Evolutionary conservation across 2,888 invertebrate species (phyloP).

Genomic region (Ophonus ardosiacus): DNA sequence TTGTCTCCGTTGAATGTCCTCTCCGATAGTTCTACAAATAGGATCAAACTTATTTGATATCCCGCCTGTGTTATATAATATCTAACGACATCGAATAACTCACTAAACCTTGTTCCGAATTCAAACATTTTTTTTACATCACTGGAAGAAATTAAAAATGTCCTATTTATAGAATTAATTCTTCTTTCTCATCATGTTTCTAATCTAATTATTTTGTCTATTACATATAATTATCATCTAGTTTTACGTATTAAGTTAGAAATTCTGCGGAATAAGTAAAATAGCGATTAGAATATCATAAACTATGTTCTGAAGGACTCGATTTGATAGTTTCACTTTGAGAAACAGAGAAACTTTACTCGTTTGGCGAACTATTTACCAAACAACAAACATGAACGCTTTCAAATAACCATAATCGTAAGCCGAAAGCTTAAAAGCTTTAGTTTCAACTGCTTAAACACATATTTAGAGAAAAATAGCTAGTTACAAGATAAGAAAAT

Average conservation of each 20-base stretch:
- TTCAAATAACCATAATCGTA: conserved; percentile 16
- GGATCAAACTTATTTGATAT: conserved; percentile 25
- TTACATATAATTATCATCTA: background rate
- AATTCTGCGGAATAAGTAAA: conserved; percentile 18
- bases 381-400: conserved; percentile 17
- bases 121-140: background rate
- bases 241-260: background rate
- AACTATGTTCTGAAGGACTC: conserved; percentile 4
- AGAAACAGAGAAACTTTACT: conserved; percentile 35
- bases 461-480: background rate
- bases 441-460: background rate
- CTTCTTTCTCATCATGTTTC: background rate
- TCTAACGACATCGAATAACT: background rate
- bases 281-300: conserved; percentile 29
- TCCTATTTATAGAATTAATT: background rate
- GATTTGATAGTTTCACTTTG: conserved; percentile 2
- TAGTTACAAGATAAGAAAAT: background rate
- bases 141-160: background rate
- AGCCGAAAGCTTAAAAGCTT: conserved; percentile 7
- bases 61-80: conserved; percentile 19
- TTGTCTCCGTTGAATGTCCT: conserved; percentile 58
- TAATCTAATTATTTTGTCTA: background rate
- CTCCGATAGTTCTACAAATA: conserved; percentile 31
- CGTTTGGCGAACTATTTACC: conserved; percentile 33
- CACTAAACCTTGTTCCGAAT: background rate